Evolutionary conservation across 2,797 vertebrate genomes (phyloP).

Genomic region (Anabacerthia variegaticeps): DNA sequence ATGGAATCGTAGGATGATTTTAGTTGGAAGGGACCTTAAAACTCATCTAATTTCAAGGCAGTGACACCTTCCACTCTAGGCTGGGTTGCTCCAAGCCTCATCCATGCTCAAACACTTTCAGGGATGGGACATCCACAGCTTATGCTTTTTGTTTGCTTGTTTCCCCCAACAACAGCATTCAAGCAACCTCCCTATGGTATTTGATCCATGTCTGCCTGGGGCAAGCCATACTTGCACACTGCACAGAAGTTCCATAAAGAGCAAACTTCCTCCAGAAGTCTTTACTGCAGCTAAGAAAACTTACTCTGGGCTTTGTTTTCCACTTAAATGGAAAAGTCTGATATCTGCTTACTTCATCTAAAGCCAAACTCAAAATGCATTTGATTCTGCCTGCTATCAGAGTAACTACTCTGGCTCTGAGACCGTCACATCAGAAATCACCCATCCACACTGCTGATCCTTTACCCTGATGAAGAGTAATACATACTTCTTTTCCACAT

Average conservation of each 20-base stretch:
- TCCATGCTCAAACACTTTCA: not conserved
- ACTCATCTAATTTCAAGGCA: not conserved
- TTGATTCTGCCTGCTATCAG: not conserved
- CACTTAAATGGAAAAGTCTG: not conserved
- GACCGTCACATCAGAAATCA: not conserved
- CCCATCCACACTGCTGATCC: not conserved
- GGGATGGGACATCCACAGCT: not conserved
- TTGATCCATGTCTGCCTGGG: not conserved
- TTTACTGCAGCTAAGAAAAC: not conserved
- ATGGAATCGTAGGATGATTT: not conserved
- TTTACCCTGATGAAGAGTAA: not conserved
- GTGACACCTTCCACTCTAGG: not conserved
- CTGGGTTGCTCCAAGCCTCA: not conserved
- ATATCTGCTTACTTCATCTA: not conserved
- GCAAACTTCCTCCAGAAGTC: not conserved
- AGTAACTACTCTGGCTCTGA: not conserved
- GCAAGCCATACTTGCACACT: not conserved
- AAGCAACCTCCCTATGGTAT: not conserved
- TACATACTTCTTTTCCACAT: not conserved
- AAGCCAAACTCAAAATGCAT: not conserved
- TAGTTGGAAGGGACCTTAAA: not conserved
- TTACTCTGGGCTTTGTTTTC: not conserved
- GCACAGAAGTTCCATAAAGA: not conserved
- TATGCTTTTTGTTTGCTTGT: not conserved
- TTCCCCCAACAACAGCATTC: fast-evolving